Evolutionary conservation across 2,797 vertebrate species (phyloP).

Genomic region (Gymnothorax reevesii): DNA sequence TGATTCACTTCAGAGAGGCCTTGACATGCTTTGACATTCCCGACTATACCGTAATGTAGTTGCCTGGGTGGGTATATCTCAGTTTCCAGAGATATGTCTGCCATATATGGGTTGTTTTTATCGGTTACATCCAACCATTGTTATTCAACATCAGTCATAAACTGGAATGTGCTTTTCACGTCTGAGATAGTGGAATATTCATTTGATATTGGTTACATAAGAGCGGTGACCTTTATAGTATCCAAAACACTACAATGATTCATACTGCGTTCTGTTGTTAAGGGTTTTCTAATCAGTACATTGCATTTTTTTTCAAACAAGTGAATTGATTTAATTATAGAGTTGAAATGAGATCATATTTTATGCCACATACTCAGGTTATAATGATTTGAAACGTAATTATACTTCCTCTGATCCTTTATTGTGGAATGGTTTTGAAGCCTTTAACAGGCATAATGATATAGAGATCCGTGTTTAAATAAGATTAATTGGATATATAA

Average conservation of each 20-base stretch:
- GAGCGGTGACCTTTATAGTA: no score
- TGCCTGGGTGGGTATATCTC: no score
- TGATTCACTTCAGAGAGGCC: background rate
- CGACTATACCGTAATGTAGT: background rate
- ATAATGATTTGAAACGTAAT: background rate
- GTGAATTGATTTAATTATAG: background rate
- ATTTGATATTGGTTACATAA: background rate
- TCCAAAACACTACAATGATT: background rate
- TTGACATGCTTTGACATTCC: background rate
- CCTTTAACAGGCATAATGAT: conserved; percentile 2
- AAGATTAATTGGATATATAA: background rate
- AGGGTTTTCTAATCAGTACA: background rate
- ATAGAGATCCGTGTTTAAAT: background rate
- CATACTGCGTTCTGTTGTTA: background rate
- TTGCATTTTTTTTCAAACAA: background rate
- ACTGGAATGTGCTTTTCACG: background rate
- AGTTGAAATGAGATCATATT: background rate
- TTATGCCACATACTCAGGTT: background rate
- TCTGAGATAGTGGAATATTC: background rate
- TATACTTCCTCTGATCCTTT: background rate
- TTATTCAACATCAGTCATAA: background rate
- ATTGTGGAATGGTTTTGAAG: background rate
- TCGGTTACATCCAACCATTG: background rate
- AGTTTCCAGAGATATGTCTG: no score
- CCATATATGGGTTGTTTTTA: no score